Conservation (phyloP, 2,797 vertebrate species). For the Phrynocephalus guinanensis region DNA sequence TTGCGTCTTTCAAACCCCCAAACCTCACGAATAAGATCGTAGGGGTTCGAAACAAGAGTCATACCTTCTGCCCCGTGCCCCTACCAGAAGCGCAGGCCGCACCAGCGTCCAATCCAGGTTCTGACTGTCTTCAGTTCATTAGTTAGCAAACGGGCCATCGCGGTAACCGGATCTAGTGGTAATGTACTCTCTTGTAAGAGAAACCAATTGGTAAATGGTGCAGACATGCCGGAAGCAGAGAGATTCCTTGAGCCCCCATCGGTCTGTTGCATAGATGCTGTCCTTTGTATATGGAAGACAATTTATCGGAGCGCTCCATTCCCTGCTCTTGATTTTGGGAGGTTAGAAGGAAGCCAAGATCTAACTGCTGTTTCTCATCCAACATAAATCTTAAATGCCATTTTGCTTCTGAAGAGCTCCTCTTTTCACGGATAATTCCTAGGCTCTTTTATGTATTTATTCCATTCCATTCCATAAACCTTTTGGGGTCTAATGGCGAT, state of each 20-base stretch:
- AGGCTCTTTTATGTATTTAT: not conserved
- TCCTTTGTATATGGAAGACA: not conserved
- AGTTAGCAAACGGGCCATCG: not conserved
- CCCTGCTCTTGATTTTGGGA: too few relatives aligned
- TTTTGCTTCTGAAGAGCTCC: not conserved
- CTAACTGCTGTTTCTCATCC: not conserved
- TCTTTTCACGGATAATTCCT: not conserved
- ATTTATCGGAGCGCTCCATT: not conserved
- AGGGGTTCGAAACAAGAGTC: not conserved
- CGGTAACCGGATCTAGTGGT: constrained; percentile 28
- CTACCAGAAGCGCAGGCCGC: not conserved
- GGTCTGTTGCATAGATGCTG: not conserved
- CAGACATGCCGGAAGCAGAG: not conserved
- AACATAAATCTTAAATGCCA: not conserved
- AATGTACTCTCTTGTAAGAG: constrained; percentile 33
- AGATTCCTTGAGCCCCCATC: not conserved
- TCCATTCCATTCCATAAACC: too few relatives aligned
- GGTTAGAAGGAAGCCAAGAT: not conserved
- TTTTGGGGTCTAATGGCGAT: too few relatives aligned
- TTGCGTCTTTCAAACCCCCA: too few relatives aligned
- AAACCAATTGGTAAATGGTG: not conserved
- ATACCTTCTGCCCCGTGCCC: not conserved
- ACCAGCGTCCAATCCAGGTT: not conserved
- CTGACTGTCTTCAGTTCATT: constrained; percentile 31
- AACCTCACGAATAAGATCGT: too few relatives aligned